Evolutionary conservation across 2,888 invertebrate species (phyloP).

Genomic region (Apamea sordens): DNA sequence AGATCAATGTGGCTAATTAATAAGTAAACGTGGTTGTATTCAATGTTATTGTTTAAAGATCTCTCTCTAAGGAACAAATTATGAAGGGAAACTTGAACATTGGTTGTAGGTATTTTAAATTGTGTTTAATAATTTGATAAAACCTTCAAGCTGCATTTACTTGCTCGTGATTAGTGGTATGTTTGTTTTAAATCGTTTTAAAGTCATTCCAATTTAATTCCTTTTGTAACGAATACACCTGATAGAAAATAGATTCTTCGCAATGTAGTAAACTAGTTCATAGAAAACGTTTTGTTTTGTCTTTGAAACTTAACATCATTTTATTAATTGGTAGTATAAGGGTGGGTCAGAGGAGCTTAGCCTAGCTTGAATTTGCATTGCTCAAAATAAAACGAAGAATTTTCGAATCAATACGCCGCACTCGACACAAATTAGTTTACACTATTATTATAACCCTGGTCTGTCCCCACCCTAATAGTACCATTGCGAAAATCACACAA

Average conservation of each 20-base stretch:
- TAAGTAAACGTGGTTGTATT: slow-evolving; percentile 69
- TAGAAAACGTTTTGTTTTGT: slow-evolving; percentile 2
- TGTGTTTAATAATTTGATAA: slow-evolving; percentile 41
- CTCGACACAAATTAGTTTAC: slow-evolving; percentile 15
- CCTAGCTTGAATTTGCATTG: background rate
- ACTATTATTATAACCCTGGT: slow-evolving; percentile 8
- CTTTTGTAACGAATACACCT: slow-evolving; percentile 15
- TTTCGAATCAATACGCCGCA: background rate
- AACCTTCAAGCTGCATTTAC: slow-evolving; percentile 57
- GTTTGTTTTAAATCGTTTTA: slow-evolving; percentile 31
- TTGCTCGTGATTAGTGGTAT: slow-evolving; percentile 50
- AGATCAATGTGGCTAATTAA: slow-evolving; percentile 83
- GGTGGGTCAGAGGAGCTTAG: slow-evolving; percentile 6
- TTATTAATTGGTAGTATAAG: slow-evolving; percentile 10
- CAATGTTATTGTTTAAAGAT: slow-evolving; percentile 63
- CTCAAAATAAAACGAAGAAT: slow-evolving; percentile 6
- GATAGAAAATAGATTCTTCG: slow-evolving; percentile 19
- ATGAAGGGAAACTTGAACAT: slow-evolving; percentile 40
- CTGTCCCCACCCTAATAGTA: slow-evolving; percentile 10
- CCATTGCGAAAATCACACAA: slow-evolving; percentile 9
- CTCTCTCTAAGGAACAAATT: slow-evolving; percentile 63
- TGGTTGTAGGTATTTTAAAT: slow-evolving; percentile 59
- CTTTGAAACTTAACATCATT: background rate
- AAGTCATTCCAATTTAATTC: slow-evolving; percentile 60
- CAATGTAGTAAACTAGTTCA: slow-evolving; percentile 28